Evolutionary conservation across 2,797 vertebrate genomes (phyloP), one percentile per base, ranked within the genome.

Genomic region (Lindbergichthys nudifrons): DNA sequence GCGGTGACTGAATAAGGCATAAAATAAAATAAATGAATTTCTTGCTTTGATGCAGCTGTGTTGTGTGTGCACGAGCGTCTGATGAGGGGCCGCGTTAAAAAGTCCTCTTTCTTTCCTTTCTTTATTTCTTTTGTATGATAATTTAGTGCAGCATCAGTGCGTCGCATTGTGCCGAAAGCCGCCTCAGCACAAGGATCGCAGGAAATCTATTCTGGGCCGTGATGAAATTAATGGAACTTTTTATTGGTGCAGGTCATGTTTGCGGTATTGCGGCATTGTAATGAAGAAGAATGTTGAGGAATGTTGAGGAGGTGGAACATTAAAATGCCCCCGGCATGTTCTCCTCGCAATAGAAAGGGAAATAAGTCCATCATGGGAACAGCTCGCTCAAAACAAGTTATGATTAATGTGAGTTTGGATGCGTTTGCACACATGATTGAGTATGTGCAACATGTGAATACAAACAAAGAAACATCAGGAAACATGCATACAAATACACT

Each of bases 41-140:
- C 63, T 83, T 82, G 73, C 92, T 93, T 93, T 93, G 92, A 94
- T 92, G 89, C 92, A 84, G 88, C 87, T 81, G 82, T 78, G 82
- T 83, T 84, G 74, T 78, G 64, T 77, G 61, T 77, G 83, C 73
- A 73, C 75, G 53, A 73, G 65, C 83, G 79, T 88, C 82, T 88
- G 85, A 87, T 83, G 84, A 81, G 65, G 73, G 65, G n/a, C 60
- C 56, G 70, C 7, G 76, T 80, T 77, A 80, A 89, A 87, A 92
- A 88, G 66, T 69, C 82, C 76, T 68, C 47, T 53, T 59, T 82
- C 64, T 36, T 36, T 36, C 32, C 8, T 36, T 36, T 36, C 32
- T 84, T 88, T 80, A 87, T 88, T 91, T 85, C 77, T 88, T 90
- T 89, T 89, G 82, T 89, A 87, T 92, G 89, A 81, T 93, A 89